Base-by-base conservation (phyloP, 2,888 invertebrate species). In the Andrena bucephala region DNA sequence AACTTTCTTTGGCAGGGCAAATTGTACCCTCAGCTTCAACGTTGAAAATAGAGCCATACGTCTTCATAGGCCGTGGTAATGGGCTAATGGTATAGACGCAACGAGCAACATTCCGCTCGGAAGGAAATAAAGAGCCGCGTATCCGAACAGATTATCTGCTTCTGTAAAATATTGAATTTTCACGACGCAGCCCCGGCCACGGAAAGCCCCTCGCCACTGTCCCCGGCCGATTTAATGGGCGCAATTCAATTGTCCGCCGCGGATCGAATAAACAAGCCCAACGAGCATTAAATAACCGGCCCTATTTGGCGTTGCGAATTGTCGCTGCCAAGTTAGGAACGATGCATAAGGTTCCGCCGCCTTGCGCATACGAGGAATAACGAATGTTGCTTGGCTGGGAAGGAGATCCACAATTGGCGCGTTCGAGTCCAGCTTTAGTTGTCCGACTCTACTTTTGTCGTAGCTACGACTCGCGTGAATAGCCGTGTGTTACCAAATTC, bases 271-370 rank as follows among this genome's bases (percentile, higher is more conserved):
- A 81, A 86, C 84, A 84, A 68, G 79, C 50, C 60, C 62, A 77
- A 76, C 70, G 81, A 79, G 81, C 71, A 59, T 77, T 84, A 81
- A 86, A 86, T 79, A 86, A 84, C 81, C 48, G 66, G 60, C 57
- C 83, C 52, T 72, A 75, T 84, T 87, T 63, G 75, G 75, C 57
- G 75, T 52, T 76, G 76, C 77, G 85, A 86, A 81, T 83, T 77
- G 74, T 83, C 74, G 66, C 70, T 69, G 70, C 77, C 83, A 67
- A 77, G 57, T 74, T 74, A 20, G 67, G 74, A 70, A 71, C 66
- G 77, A 42, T 54, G 42, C 74, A 77, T 42, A 71, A 77, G 71
- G 60, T 68, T 72, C n/a, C 27, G 76, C 77, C 27, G 73, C 60
- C 48, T 33, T 57, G 67, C 42, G 70, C 50, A 59, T 54, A 81